Evolutionary conservation across 2,888 invertebrate genomes (phyloP), one percentile per base, ranked within the genome.

Genomic region (Eristalis arbustorum): DNA sequence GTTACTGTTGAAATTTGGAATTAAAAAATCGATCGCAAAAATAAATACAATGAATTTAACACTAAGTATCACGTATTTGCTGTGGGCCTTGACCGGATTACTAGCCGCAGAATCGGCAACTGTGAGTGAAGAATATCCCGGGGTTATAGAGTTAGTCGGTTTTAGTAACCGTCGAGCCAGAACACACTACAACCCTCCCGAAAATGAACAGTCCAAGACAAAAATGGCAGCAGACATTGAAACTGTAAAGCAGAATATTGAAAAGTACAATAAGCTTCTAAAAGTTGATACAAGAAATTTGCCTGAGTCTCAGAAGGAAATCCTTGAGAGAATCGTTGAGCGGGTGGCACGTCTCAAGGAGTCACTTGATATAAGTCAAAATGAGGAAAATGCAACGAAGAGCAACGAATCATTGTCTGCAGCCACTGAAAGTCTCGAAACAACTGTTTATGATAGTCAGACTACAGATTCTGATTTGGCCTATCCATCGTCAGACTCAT

Each of bases 191-290:
- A 84, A 89, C 66, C 91, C 91, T 14, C 73, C 64, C 0, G 88
- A 84, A 14, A 74, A 66, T 3, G 49, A 69, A 25, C 90, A 91
- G 13, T 90, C 91, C 2, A 90, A 90, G 23, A 89, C 91, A 61
- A 92, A 92, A 89, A 91, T 90, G 63, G 91, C 91, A 28, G 92
- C 92, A 2, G 93, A 93, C 62, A 93, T 92, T 69, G 93, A 93
- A 69, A 91, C 91, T 0, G 92, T 92, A 0, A 92, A 92, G 68
- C 90, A 91, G 31, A 92, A 92, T 75, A 92, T 93, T 75, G 91
- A 92, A 68, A 92, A 92, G 84, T 93, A 93, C 76, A 92, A 92
- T 84, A 90, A 91, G 25, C 88, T 93, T 14, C 80, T 93, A 3
- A 91, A 92, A 81, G 68, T 92, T 85, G 92, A 92, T 88, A 92